Percentiles rank a stretch among this genome's conserved stretches.
Evolutionary conservation across 2,113 vertebrate genomes (phyloP).

Genomic region (Machaerirhynchus nigripectus): DNA sequence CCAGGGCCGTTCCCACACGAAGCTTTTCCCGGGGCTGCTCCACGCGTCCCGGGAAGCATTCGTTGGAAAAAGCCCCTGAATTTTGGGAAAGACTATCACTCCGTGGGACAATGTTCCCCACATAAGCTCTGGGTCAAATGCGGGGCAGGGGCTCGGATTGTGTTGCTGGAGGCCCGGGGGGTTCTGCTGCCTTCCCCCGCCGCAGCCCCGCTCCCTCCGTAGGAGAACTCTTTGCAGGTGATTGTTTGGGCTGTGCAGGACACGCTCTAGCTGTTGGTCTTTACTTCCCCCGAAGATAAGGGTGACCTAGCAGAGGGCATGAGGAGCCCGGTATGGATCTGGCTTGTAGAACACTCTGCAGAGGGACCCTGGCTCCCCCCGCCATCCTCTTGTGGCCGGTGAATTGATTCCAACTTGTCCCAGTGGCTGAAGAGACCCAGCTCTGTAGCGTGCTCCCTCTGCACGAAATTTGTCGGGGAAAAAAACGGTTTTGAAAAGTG

Average conservation of each 20-base stretch:
- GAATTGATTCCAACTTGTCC: not conserved
- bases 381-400: not conserved
- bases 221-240: not conserved
- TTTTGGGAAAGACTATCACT: not conserved
- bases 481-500: not conserved
- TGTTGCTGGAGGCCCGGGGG: not conserved
- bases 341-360: not conserved
- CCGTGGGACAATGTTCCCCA: fast-evolving
- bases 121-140: not conserved
- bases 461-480: not conserved
- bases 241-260: not conserved
- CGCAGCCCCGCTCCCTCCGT: fast-evolving
- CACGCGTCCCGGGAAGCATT: not conserved
- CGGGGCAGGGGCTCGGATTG: fast-evolving
- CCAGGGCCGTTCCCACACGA: not conserved
- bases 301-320: not conserved
- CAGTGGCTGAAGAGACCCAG: not conserved
- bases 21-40: not conserved
- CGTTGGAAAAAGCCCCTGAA: not conserved
- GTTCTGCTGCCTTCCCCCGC: not conserved
- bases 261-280: not conserved
- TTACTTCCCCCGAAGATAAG: not conserved
- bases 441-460: not conserved
- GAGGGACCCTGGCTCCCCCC: fast-evolving
- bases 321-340: fast-evolving